Base-by-base conservation (phyloP, 2,113 vertebrate genomes). In the Toxotes chatareus region DNA sequence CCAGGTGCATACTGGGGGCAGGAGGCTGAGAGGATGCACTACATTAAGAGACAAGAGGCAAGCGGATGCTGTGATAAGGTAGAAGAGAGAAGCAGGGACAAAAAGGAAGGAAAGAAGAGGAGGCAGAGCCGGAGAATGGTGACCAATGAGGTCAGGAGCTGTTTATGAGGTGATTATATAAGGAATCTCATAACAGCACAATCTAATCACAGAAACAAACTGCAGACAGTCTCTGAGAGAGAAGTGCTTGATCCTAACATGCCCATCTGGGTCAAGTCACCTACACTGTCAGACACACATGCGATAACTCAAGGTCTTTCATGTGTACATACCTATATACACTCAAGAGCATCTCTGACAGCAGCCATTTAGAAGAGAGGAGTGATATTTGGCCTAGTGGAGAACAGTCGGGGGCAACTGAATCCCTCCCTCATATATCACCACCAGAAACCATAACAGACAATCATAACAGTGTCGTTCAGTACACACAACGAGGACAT, bases 151-250 rank as follows among this genome's bases (percentile, higher is more conserved):
- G 82, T 40, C 7, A 3, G 49, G n/a, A 40, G 56, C 46, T 51
- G 64, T 78, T 83, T 75, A 82, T 72, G 85, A 71, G 76, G 80
- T 84, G 73, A 87, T 89, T 80, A 85, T 60, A 38, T 71, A 66
- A 56, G 80, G 70, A 86, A 71, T 80, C 74, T 80, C 21, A 65
- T 73, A 68, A 86, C 61, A 71, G 47, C 42, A 53, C 60, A 67
- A 84, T 91, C 79, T 89, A 90, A 86, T 91, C 67, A 82, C 61
- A 71, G 67, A 82, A 80, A 86, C 64, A 82, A 83, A 87, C 5
- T 23, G 36, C 83, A 75, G 55, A 46, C 65, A 63, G 76, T 59
- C 40, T 75, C 36, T 62, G 51, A 66, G 87, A 79, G 76, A 53
- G 57, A 53, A 42, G n/a, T 36, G 51, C 36, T 72, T 56, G 31